Percentiles rank a stretch among this genome's conserved stretches.
Evolutionary conservation across 2,113 vertebrate genomes (phyloP).

Genomic region (Chascanopsetta lugubris): DNA sequence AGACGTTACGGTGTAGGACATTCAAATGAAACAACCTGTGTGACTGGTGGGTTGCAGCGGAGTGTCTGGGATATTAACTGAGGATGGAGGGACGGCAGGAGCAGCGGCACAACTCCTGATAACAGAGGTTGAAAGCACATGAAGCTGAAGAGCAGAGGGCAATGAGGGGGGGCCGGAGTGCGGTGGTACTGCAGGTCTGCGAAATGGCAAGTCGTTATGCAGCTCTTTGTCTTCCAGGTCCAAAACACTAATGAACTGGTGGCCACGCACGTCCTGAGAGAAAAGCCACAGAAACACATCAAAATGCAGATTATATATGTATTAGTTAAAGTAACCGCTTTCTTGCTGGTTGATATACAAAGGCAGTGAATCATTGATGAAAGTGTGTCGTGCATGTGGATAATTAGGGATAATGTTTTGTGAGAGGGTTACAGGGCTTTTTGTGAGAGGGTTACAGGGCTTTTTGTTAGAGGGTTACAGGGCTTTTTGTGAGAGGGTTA

Average conservation of each 20-base stretch:
- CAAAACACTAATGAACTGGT: slow-evolving; percentile 82
- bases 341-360: no score
- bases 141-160: slow-evolving; percentile 78
- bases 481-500: no score
- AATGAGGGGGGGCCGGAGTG: slow-evolving; percentile 51
- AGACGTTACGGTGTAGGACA: no score
- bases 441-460: no score
- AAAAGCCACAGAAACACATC: slow-evolving; percentile 20
- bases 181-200: slow-evolving; percentile 46
- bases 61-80: slow-evolving; percentile 10
- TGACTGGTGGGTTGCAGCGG: background rate
- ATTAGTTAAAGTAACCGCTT: background rate
- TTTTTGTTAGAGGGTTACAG: no score
- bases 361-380: no score
- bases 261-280: slow-evolving; percentile 64
- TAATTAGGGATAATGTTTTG: no score
- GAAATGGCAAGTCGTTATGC: slow-evolving; percentile 67
- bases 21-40: slow-evolving; percentile 50
- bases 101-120: slow-evolving; percentile 49
- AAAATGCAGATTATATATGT: background rate
- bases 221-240: slow-evolving; percentile 83
- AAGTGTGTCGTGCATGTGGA: no score
- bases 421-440: no score
- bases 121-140: slow-evolving; percentile 75
- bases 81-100: slow-evolving; percentile 18